These are phyloP conservation scores for Chaenocephalus aceratus DNA, from an alignment of 2,113 vertebrate genomes.

Conservation along the genomic window DNA sequence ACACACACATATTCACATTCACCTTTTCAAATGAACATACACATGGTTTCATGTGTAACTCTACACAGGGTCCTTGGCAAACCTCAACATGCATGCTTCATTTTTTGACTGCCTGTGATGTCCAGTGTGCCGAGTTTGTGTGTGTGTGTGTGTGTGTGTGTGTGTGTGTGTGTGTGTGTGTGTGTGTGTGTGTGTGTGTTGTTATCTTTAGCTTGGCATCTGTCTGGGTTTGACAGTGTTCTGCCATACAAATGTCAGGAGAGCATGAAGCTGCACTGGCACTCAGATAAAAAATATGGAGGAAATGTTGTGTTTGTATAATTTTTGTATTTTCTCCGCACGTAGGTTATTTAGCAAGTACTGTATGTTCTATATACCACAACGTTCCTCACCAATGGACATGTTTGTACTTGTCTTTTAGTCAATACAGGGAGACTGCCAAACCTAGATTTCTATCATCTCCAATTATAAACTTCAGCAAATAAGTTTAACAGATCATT, in stretches of 20 bases:
- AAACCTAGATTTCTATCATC: neutral
- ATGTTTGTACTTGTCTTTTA: neutral
- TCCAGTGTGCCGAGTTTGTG: neutral
- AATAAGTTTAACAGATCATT: neutral
- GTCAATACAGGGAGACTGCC: neutral
- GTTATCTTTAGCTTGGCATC: slow-evolving; percentile 4
- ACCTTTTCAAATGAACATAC: slow-evolving; percentile 8
- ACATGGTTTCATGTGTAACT: neutral
- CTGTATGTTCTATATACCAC: neutral
- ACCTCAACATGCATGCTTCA: no score
- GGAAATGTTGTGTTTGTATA: neutral
- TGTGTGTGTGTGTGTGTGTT: neutral
- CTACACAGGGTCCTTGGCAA: neutral
- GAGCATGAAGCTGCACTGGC: slow-evolving; percentile 2
- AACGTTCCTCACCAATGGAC: neutral
- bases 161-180: neutral
- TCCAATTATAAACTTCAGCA: neutral
- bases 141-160: neutral
- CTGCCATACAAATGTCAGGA: slow-evolving; percentile 13
- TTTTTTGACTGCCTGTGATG: neutral
- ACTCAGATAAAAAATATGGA: neutral
- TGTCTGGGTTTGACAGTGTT: slow-evolving; percentile 17
- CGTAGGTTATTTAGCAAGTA: neutral
- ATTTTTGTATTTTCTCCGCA: neutral
- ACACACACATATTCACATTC: neutral